Conservation (phyloP, 2,113 vertebrate genomes). For the Myocastor coypus region DNA sequence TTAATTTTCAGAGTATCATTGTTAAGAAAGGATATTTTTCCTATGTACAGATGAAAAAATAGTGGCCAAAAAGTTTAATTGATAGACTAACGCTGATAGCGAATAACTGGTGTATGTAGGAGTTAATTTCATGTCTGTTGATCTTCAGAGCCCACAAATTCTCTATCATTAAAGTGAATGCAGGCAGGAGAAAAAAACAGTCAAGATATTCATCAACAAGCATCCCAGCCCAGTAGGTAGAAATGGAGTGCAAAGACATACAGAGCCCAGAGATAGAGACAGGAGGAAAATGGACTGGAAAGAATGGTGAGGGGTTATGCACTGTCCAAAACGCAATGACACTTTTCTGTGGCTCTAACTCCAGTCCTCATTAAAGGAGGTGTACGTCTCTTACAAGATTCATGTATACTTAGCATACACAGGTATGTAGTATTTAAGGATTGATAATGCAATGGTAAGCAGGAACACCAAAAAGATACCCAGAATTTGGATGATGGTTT, state of each 20-base stretch:
- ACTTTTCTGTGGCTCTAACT: background rate
- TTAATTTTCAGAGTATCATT: background rate
- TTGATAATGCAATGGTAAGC: background rate
- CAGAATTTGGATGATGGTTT: no score
- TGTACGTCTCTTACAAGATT: background rate
- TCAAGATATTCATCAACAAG: background rate
- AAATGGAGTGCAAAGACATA: background rate
- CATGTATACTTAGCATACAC: background rate
- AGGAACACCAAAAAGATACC: no score
- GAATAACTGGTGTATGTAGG: background rate
- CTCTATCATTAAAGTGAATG: background rate
- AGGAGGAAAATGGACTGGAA: background rate
- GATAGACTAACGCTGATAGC: background rate
- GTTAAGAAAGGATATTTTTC: background rate
- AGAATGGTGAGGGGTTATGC: background rate
- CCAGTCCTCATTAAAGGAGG: background rate
- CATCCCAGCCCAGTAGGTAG: background rate
- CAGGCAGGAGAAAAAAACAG: background rate
- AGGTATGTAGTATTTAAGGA: background rate
- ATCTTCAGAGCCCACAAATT: background rate
- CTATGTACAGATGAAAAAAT: background rate
- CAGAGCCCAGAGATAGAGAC: background rate
- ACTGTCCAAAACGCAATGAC: background rate
- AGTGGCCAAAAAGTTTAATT: background rate
- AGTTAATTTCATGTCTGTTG: background rate